phyloP scores from a whole-genome alignment of 2,113 vertebrate species.

The Callorhinus ursinus region DNA sequence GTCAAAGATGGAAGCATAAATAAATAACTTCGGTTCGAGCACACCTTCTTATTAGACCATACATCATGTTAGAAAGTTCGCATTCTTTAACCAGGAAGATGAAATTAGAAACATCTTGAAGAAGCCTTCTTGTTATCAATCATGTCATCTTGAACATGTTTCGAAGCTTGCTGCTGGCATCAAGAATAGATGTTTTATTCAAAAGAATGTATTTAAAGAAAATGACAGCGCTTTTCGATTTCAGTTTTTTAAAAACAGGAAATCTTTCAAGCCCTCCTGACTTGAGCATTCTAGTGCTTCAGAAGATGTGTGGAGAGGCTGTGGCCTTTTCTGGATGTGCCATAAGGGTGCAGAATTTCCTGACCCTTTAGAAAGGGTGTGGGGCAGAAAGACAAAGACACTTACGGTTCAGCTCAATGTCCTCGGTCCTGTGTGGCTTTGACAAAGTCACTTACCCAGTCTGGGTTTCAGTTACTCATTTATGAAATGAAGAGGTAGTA shows the following conservation, averaged over 20 bases:
- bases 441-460: neutral
- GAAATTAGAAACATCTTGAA: conserved; percentile 88
- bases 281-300: conserved; percentile 65
- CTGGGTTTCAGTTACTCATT: neutral
- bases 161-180: conserved; percentile 85
- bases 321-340: neutral
- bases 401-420: neutral
- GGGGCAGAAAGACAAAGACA: neutral
- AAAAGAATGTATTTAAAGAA: conserved; percentile 88
- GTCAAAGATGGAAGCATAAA: conserved; percentile 78
- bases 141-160: conserved; percentile 87
- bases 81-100: conserved; percentile 81
- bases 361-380: neutral
- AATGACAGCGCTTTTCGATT: conserved; percentile 86
- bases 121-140: conserved; percentile 86
- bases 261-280: conserved; percentile 79
- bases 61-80: conserved; percentile 78
- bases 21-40: conserved; percentile 76
- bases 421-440: neutral
- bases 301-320: neutral
- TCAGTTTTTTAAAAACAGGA: conserved; percentile 83
- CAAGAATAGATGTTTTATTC: conserved; percentile 87
- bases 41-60: conserved; percentile 78
- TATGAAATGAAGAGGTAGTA: neutral
- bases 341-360: neutral